Base-by-base conservation (phyloP, 2,797 vertebrate genomes). In the Rachycentron canadum region DNA sequence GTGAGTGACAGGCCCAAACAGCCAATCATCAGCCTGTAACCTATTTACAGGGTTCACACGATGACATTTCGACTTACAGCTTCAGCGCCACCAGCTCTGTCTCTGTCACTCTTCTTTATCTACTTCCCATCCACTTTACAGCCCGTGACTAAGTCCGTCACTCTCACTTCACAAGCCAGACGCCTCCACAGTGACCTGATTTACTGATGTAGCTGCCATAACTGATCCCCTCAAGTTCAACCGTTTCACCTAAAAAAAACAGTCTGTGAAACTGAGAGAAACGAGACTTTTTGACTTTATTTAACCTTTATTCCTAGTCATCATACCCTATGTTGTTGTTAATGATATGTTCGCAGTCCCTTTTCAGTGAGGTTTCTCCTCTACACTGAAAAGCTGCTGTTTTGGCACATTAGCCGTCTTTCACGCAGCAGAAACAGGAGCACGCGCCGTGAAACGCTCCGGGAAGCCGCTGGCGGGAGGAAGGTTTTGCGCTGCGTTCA, bases 1-100 rank as follows among this genome's bases (percentile, higher is more conserved):
- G 94, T 96, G 89, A 95, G 94, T 91, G 73, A 89, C 69, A 19
- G 41, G 7, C 65, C 56, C 6, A 0, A 0, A 0, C 66, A 5
- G 60, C 81, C 73, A 65, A 81, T 91, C 80, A 55, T 1, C 23
- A 19, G 55, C 50, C 17, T 9, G 0, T 9, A 9, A 74, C 36
- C 13, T 3, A 36, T 40, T 34, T 47, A 4, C 12, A 26, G 11
- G 50, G 5, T 66, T n/a, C 30, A 36, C 43, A 19, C 21, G 6
- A 19, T 43, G 45, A 47, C 3, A 2, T 13, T n/a, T 0, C 17
- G n/a, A n/a, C n/a, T n/a, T n/a, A n/a, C n/a, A 52, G 8, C 12
- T 25, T 6, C 4, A 34, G 0, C 1, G 25, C 8, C 32, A 2
- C 19, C 16, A 3, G 0, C 69, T 49, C 59, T 38, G 64, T 76